Evolutionary conservation across 2,113 vertebrate species (phyloP).

Genomic region (Zosterops pallidus): DNA sequence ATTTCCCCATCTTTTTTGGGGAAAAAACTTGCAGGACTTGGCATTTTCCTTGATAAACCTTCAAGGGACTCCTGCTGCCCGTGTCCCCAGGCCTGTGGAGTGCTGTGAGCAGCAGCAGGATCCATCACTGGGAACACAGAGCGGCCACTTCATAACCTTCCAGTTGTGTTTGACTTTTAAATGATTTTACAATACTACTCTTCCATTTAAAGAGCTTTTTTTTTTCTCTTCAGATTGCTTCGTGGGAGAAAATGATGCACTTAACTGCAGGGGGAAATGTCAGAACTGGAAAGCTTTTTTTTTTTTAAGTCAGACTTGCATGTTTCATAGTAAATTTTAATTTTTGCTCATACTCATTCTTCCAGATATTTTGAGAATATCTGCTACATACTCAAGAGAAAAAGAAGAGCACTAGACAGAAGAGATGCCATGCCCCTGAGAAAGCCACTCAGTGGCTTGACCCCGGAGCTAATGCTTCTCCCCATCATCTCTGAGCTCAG

Average conservation of each 20-base stretch:
- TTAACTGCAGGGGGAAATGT: neutral
- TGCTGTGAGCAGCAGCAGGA: neutral
- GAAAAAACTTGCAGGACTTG: neutral
- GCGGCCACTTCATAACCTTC: neutral
- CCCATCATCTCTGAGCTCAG: neutral
- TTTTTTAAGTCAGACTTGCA: neutral
- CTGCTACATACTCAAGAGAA: neutral
- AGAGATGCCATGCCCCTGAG: neutral
- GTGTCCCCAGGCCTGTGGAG: neutral
- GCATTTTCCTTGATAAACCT: neutral
- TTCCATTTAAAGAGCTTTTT: neutral
- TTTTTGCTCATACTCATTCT: neutral
- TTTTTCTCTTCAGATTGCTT: neutral
- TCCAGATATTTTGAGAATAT: neutral
- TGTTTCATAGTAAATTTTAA: neutral
- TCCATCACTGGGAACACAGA: rapidly evolving
- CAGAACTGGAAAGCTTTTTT: neutral
- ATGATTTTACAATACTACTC: neutral
- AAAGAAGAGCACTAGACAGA: neutral
- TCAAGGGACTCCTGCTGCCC: rapidly evolving
- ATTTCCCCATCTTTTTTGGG: neutral
- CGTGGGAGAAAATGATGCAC: neutral
- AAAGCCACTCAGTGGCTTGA: neutral
- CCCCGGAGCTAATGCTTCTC: neutral
- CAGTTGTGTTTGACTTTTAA: neutral